Conservation (phyloP, 2,113 vertebrate genomes). For the Amphiprion ocellaris region DNA sequence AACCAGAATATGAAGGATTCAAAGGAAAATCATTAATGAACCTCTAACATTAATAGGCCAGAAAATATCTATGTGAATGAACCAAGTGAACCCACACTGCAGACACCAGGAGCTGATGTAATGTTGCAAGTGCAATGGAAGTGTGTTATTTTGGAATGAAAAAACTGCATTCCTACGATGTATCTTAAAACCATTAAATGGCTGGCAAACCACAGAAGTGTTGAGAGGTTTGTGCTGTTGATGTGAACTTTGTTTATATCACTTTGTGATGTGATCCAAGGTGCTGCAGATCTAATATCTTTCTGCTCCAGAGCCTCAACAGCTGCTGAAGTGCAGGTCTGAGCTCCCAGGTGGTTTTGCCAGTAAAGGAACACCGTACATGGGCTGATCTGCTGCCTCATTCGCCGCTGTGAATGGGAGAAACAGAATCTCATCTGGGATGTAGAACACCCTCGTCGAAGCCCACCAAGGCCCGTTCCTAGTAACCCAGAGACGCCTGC, state of each 20-base stretch:
- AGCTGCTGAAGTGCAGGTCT: slow-evolving; percentile 75
- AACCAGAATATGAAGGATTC: no score
- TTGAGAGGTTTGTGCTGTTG: slow-evolving; percentile 23
- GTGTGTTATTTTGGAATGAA: neutral
- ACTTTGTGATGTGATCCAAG: slow-evolving; percentile 43
- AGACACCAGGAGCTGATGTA: no score
- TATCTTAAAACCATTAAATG: neutral
- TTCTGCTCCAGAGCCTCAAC: slow-evolving; percentile 47
- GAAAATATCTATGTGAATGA: no score
- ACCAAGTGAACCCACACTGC: no score
- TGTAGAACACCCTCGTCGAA: slow-evolving; percentile 77
- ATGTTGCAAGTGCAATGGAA: no score
- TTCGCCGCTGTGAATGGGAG: slow-evolving; percentile 73
- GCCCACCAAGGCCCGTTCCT: slow-evolving; percentile 74
- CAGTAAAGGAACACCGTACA: slow-evolving; percentile 59
- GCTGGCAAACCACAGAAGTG: neutral
- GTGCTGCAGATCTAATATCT: slow-evolving; percentile 55
- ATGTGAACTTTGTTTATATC: slow-evolving; percentile 32
- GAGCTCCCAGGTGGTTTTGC: slow-evolving; percentile 64
- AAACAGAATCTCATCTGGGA: slow-evolving; percentile 80
- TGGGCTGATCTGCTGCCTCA: slow-evolving; percentile 57
- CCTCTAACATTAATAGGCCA: no score
- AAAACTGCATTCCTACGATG: neutral
- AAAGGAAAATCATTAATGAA: no score
- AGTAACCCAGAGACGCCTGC: slow-evolving; percentile 65